Evolutionary conservation across 2,113 vertebrate genomes (phyloP).

Genomic region (Tonatia bakeri): DNA sequence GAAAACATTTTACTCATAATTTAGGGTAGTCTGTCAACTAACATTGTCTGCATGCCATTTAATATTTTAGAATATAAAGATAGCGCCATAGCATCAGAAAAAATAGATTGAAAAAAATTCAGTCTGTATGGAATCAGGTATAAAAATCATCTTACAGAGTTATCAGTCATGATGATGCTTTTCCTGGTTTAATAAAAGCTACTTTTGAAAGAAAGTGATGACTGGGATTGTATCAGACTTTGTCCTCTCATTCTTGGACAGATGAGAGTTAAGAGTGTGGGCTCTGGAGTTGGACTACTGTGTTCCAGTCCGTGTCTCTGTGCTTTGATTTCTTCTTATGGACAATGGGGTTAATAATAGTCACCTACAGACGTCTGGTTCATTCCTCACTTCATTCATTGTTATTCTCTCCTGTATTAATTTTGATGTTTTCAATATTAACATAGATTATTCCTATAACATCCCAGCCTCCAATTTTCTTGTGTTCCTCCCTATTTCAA

Average conservation of each 20-base stretch:
- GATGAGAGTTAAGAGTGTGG: no score
- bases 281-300: background rate
- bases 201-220: background rate
- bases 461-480: background rate
- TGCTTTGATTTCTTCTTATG: background rate
- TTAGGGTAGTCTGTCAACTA: background rate
- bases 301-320: no score
- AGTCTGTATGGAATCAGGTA: background rate
- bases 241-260: background rate
- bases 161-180: background rate
- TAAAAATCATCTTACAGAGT: background rate
- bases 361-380: background rate
- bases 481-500: background rate
- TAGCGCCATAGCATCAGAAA: no score
- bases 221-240: fast-evolving
- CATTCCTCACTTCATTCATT: background rate
- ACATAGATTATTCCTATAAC: fast-evolving
- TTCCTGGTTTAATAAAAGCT: background rate
- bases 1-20: no score
- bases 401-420: background rate
- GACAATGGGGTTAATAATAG: fast-evolving
- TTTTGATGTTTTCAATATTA: background rate
- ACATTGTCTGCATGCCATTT: no score
- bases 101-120: background rate
- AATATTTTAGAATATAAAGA: background rate